A percentile compares a stretch with the other conserved stretches of the same genome.
These are phyloP conservation scores for Ceyx melanurus DNA, from an alignment of 2,113 vertebrate genomes.

Conservation along the genomic window DNA sequence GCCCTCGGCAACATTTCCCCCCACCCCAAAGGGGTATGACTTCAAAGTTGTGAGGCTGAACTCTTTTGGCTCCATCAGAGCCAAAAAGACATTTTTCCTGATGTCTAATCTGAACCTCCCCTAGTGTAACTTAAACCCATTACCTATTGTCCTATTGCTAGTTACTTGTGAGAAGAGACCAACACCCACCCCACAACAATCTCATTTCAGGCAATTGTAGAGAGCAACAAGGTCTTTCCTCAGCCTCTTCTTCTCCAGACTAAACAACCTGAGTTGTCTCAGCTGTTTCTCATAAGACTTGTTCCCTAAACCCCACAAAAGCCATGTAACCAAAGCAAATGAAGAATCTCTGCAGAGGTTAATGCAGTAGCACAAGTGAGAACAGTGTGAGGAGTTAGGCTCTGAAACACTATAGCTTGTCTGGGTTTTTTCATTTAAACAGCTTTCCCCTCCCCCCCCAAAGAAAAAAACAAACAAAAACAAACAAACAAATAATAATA, in stretches of 20 bases:
- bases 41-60: not conserved
- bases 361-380: not conserved
- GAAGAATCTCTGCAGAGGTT: not conserved
- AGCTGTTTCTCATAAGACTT: too few relatives aligned
- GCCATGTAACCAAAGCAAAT: not conserved
- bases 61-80: not conserved
- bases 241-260: too few relatives aligned
- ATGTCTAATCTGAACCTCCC: too few relatives aligned
- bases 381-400: not conserved
- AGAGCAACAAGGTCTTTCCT: too few relatives aligned
- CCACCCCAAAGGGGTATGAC: not conserved
- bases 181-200: too few relatives aligned
- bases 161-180: too few relatives aligned
- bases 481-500: too few relatives aligned
- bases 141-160: too few relatives aligned
- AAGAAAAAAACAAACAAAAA: not conserved
- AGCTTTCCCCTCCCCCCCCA: not conserved
- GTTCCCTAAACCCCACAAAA: not conserved
- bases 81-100: not conserved
- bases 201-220: too few relatives aligned
- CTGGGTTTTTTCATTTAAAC: not conserved
- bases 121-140: too few relatives aligned
- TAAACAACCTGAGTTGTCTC: too few relatives aligned
- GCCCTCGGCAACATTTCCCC: not conserved
- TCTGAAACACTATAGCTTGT: not conserved